Base-by-base conservation (phyloP, 2,797 vertebrate species). In the Brachyrhaphis roseni region DNA sequence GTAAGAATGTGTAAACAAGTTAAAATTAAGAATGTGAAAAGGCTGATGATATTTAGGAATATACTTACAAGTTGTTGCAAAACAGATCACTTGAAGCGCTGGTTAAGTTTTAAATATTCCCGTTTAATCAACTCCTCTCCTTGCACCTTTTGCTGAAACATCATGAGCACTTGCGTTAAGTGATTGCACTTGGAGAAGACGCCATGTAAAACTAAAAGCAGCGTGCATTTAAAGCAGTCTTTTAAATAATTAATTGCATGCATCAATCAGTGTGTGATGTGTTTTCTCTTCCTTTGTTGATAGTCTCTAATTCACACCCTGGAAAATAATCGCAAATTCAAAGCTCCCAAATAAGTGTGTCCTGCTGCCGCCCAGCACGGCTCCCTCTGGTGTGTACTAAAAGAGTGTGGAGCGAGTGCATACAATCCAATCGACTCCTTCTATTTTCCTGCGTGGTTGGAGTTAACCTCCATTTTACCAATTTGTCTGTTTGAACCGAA, bases 221-320 rank as follows among this genome's bases (percentile, higher is more conserved):
- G 28, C 46, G 11, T 72, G 76, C 74, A 83, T 81, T 88, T 82
- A 46, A 81, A 82, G 81, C 55, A 70, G 74, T 23, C 45, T 78
- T 84, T 82, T 66, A 76, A 84, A 91, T 81, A 85, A 89, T 75
- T 78, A 86, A 80, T 86, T 80, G 47, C 83, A 74, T 75, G 84
- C 74, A 75, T 87, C 78, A 89, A 86, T 88, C 89, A 91, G 77
- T 78, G 78, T 10, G 71, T 72, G 73, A 84, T 85, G 41, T 77
- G 77, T 88, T 90, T 91, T 39, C 84, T 88, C 82, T 86, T 90
- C 80, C 78, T 90, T 89, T 93, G 86, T 91, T 90, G 87, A 91
- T 89, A 78, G 90, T 88, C 87, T 86, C 80, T 92, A 93, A 94
- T 95, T 95, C 91, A 88, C 83, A 93, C 91, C 86, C 83, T 84